A percentile compares a stretch with the other conserved stretches of the same genome.
phyloP scores from a whole-genome alignment of 2,113 vertebrate genomes.

The Indicator maculatus region DNA sequence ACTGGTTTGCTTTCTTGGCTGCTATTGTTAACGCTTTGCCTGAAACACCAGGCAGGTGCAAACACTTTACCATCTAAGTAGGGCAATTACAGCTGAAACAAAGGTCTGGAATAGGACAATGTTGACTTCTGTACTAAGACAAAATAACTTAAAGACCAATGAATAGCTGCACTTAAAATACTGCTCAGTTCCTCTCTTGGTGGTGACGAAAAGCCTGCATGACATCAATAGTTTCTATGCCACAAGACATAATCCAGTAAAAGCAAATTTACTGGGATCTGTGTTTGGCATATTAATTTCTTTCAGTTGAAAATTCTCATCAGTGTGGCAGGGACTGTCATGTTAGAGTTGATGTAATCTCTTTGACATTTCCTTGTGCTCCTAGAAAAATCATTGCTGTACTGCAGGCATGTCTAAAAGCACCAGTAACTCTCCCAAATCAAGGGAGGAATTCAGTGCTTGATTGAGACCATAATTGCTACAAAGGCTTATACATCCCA shows the following conservation, averaged over 20 bases:
- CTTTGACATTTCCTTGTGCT: background rate
- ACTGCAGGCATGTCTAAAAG: background rate
- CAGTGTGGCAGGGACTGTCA: background rate
- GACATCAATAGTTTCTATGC: background rate
- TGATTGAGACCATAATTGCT: background rate
- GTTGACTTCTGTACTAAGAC: background rate
- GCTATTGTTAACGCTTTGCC: background rate
- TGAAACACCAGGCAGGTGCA: constrained; percentile 29
- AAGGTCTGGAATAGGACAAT: background rate
- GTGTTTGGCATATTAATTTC: background rate
- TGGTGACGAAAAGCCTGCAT: background rate
- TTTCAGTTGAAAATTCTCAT: background rate
- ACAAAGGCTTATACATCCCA: background rate
- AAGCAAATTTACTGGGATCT: background rate
- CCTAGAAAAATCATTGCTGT: background rate
- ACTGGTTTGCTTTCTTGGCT: background rate
- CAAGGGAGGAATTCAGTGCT: background rate
- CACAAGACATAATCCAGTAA: background rate
- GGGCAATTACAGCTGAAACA: background rate
- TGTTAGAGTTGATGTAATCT: background rate
- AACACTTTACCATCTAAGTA: background rate
- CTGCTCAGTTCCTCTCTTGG: background rate
- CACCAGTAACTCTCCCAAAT: background rate
- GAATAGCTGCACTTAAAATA: background rate
- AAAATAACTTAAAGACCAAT: background rate